Conservation (phyloP, 2,797 vertebrate genomes). For the Darevskia nairensis region DNA sequence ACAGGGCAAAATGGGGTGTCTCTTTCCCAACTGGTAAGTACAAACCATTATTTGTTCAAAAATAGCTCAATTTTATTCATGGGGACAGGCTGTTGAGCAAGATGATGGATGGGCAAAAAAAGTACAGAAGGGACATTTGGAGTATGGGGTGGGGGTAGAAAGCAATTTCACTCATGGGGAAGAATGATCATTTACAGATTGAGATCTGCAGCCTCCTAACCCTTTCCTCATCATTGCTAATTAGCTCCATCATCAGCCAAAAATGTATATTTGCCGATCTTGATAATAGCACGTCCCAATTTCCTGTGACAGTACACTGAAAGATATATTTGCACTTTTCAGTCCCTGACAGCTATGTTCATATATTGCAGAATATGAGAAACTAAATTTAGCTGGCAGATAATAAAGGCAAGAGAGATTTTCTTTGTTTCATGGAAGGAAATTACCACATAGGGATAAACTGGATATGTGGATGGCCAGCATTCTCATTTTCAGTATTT, state of each 20-base stretch:
- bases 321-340: constrained; percentile 31
- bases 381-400: constrained; percentile 22
- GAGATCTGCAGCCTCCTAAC: neutral
- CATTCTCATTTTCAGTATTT: neutral
- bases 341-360: constrained; percentile 4
- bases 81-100: neutral
- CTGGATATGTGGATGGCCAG: constrained; percentile 13
- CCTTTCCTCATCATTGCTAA: constrained; percentile 1
- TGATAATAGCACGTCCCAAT: constrained; percentile 38
- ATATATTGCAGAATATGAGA: constrained; percentile 18
- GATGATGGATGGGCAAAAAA: constrained; percentile 13
- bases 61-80: constrained; percentile 17
- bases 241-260: constrained; percentile 25
- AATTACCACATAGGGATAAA: neutral
- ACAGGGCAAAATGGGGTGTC: neutral
- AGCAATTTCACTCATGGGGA: neutral
- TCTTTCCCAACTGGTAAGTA: neutral
- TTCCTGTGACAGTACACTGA: constrained; percentile 22
- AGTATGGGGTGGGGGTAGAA: neutral
- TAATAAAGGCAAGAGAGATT: constrained; percentile 26
- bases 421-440: constrained; percentile 6
- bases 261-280: constrained; percentile 29
- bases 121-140: neutral
- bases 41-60: neutral
- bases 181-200: neutral